These are phyloP conservation scores for Nesogale talazaci DNA, from an alignment of 2,113 vertebrate species.

Conservation along the genomic window DNA sequence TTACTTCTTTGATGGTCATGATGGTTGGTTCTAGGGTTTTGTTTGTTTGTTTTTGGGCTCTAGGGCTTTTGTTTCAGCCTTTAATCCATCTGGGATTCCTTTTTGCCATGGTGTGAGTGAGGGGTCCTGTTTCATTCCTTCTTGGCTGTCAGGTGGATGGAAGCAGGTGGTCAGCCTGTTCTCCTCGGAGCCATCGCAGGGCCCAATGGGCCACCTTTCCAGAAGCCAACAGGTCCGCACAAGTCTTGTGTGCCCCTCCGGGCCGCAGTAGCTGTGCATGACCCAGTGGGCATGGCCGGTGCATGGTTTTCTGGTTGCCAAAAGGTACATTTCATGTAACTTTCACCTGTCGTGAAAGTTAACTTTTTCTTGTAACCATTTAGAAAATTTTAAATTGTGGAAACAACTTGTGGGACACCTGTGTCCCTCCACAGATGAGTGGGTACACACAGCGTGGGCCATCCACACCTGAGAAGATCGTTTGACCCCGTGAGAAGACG, in stretches of 20 bases:
- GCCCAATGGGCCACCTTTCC: not conserved
- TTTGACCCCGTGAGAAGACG: not conserved
- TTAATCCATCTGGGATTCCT: too few relatives aligned
- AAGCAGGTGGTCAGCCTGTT: not conserved
- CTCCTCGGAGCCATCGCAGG: not conserved
- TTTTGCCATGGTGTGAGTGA: too few relatives aligned
- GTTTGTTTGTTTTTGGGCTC: too few relatives aligned
- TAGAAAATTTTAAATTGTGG: too few relatives aligned
- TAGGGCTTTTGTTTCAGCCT: too few relatives aligned
- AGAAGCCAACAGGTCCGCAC: not conserved
- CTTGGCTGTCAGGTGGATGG: not conserved
- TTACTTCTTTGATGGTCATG: too few relatives aligned
- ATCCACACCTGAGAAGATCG: not conserved
- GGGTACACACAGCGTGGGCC: not conserved
- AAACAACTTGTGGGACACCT: too few relatives aligned
- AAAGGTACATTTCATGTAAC: not conserved
- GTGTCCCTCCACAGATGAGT: not conserved
- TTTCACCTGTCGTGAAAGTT: not conserved
- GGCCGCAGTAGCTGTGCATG: not conserved
- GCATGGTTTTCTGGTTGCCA: not conserved
- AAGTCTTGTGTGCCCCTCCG: not conserved
- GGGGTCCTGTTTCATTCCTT: not conserved
- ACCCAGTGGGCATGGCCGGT: too few relatives aligned
- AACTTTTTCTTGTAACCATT: not conserved
- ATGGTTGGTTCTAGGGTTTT: too few relatives aligned